Conservation (phyloP, 2,113 vertebrate genomes). For the Rissa tridactyla region DNA sequence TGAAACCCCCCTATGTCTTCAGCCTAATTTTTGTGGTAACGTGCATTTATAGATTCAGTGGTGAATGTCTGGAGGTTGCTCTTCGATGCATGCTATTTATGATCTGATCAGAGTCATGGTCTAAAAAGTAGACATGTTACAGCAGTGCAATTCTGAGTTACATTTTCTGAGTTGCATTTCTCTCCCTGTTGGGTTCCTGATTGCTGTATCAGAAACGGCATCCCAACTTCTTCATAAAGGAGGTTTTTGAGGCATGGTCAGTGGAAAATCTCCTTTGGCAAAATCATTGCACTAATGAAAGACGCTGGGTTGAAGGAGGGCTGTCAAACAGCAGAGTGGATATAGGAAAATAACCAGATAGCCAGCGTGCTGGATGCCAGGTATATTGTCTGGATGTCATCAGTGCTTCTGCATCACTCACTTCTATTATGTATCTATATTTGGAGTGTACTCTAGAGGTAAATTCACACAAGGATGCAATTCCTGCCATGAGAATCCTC, state of each 20-base stretch:
- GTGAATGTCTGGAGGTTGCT: not conserved
- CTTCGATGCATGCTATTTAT: not conserved
- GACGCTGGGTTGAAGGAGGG: not conserved
- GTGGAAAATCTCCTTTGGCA: not conserved
- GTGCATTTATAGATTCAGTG: not conserved
- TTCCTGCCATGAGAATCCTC: not conserved
- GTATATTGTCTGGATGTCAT: not conserved
- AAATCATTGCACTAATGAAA: not conserved
- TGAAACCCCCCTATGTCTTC: not conserved
- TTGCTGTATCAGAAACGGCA: not conserved
- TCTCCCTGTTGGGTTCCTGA: not conserved
- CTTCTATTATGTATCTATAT: not conserved
- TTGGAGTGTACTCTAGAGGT: not conserved
- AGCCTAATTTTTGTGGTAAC: not conserved
- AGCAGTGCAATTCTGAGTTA: not conserved
- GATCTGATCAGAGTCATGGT: not conserved
- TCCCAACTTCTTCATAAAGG: not conserved
- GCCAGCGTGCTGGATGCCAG: not conserved
- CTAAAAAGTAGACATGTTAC: not conserved
- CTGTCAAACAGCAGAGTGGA: accelerated
- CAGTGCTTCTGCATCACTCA: not conserved
- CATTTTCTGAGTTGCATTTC: accelerated
- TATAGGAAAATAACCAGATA: not conserved
- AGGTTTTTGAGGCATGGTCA: not conserved
- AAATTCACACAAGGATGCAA: not conserved